Base-by-base conservation (phyloP, 2,888 invertebrate species). In the Himalopsyche anomala region DNA sequence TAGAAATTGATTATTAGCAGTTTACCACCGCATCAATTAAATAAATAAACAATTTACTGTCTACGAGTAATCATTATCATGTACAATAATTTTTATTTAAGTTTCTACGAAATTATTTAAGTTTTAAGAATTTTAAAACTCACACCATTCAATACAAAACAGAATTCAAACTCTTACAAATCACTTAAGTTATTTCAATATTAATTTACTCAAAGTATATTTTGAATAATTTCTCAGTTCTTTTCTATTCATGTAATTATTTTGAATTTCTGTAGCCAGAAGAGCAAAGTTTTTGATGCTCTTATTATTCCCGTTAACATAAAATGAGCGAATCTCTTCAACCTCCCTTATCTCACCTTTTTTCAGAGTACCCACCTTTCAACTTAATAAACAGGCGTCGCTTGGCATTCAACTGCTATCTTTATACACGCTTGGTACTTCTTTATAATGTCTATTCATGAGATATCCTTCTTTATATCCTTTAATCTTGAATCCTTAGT, bases 301-400 rank as follows among this genome's bases (percentile, higher is more conserved):
- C 74, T 15, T 28, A 74, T 74, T 74, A 74, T 36, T 74, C 36
- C 74, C 38, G 74, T 74, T 74, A 12, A 74, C 74, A 74, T 38
- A 74, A 74, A 74, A 74, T 12, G 38, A 36, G 74, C 38, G 38
- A 74, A 74, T 74, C 74, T 74, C 38, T 74, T 74, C 36, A 74
- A 74, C 74, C 74, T 74, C 38, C 15, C 74, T 74, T 74, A 74
- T 74, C 74, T 74, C 36, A 36, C 74, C 28, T 74, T 74, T 36
- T 74, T 74, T 74, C 4, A 36, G 36, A 74, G 36, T 36, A 74
- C 28, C 28, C 74, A 74, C 74, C 74, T 74, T 36, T 28, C 74
- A 74, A 36, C 74, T 74, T 74, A 36, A 74, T 74, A 74, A 74
- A 74, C 74, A 74, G 74, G 74, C 74, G 36, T 74, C 38, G 36